A percentile compares a stretch with the other conserved stretches of the same genome.
phyloP scores from a whole-genome alignment of 2,113 vertebrate genomes.

The Hippocampus abdominalis region DNA sequence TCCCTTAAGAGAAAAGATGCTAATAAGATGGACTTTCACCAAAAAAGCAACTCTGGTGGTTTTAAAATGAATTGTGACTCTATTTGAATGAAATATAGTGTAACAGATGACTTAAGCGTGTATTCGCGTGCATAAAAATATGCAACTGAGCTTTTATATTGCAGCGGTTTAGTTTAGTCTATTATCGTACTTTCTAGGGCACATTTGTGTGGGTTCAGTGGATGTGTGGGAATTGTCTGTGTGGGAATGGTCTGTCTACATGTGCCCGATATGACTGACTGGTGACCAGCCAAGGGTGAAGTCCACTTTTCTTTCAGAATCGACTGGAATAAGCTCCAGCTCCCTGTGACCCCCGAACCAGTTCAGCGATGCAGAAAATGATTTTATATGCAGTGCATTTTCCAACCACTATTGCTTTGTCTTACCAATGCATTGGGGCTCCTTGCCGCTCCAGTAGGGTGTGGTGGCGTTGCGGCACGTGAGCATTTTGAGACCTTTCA shows the following conservation, averaged over 20 bases:
- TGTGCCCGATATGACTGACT: no score
- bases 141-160: no score
- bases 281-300: no score
- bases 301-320: not conserved
- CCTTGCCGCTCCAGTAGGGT: constrained; percentile 88
- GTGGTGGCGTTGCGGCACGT: constrained; percentile 89
- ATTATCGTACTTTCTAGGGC: no score
- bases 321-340: not conserved
- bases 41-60: not conserved
- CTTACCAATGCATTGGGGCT: constrained; percentile 85
- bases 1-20: constrained; percentile 5
- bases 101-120: no score
- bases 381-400: not conserved
- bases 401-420: not conserved
- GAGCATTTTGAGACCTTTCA: constrained; percentile 80
- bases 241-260: no score
- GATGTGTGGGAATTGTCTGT: no score
- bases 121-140: no score
- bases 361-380: not conserved
- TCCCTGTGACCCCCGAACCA: not conserved
- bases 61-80: not conserved
- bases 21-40: not conserved
- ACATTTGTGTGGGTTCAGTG: no score
- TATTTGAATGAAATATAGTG: no score
- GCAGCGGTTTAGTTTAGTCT: no score